Evolutionary conservation across 2,113 vertebrate genomes (phyloP).

Genomic region (Lamprotornis superbus): DNA sequence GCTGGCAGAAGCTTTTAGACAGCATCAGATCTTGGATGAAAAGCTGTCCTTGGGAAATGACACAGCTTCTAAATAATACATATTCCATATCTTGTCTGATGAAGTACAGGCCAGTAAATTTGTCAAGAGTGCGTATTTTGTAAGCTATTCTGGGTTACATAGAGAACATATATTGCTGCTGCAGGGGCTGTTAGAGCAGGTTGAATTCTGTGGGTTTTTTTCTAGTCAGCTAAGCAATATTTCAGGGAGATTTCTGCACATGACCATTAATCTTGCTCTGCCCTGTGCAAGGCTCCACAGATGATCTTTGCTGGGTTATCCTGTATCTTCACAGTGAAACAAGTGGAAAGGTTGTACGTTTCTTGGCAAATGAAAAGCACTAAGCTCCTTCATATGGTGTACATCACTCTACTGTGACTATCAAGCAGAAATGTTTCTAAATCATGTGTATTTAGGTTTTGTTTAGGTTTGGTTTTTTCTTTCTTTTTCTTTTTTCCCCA

Average conservation of each 20-base stretch:
- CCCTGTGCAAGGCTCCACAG: neutral
- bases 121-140: neutral
- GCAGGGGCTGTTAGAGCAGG: neutral
- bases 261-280: neutral
- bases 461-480: neutral
- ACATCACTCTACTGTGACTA: neutral
- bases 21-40: neutral
- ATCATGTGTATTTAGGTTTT: neutral
- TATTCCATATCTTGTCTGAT: neutral
- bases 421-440: neutral
- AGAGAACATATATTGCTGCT: neutral
- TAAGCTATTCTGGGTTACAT: neutral
- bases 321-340: neutral
- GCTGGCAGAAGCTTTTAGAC: neutral
- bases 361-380: neutral
- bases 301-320: neutral
- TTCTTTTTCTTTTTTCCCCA: neutral
- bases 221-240: neutral
- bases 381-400: neutral
- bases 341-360: neutral
- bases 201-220: neutral
- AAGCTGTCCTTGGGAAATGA: neutral
- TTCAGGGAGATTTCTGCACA: neutral
- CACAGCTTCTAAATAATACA: neutral
- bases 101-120: neutral